These are phyloP conservation scores for Lacanobia wlatinum DNA, from an alignment of 2,888 invertebrate species.

Conservation along the genomic window DNA sequence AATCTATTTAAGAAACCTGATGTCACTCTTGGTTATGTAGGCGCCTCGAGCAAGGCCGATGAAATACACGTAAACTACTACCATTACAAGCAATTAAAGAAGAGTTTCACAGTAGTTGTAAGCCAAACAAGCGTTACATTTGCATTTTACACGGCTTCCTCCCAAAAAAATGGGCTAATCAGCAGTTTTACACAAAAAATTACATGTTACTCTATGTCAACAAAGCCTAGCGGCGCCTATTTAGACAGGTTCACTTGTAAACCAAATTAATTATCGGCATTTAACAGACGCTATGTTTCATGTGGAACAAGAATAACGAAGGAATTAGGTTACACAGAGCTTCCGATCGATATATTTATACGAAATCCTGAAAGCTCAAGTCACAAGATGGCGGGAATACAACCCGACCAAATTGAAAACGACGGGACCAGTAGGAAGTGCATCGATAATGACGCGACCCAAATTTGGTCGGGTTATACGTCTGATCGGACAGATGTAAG, in stretches of 20 bases:
- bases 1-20: constrained; percentile 88
- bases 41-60: constrained; percentile 82
- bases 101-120: constrained; percentile 52
- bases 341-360: constrained; percentile 89
- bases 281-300: constrained; percentile 64
- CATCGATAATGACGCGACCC: constrained; percentile 77
- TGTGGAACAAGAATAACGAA: constrained; percentile 71
- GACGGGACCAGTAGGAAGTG: constrained; percentile 76
- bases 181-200: constrained; percentile 42
- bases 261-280: constrained; percentile 51
- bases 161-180: constrained; percentile 35
- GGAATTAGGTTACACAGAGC: constrained; percentile 84
- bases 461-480: constrained; percentile 85
- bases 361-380: constrained; percentile 87
- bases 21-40: constrained; percentile 83
- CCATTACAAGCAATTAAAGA: constrained; percentile 70
- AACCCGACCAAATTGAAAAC: constrained; percentile 77
- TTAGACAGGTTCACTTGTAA: constrained; percentile 46
- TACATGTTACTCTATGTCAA: constrained; percentile 76
- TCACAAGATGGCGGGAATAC: constrained; percentile 89
- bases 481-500: constrained; percentile 88
- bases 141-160: constrained; percentile 43
- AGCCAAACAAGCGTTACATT: constrained; percentile 38
- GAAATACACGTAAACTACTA: constrained; percentile 70
- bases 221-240: constrained; percentile 72